These are phyloP conservation scores for Morpho achilles DNA, from an alignment of 2,888 invertebrate species.

Conservation along the genomic window DNA sequence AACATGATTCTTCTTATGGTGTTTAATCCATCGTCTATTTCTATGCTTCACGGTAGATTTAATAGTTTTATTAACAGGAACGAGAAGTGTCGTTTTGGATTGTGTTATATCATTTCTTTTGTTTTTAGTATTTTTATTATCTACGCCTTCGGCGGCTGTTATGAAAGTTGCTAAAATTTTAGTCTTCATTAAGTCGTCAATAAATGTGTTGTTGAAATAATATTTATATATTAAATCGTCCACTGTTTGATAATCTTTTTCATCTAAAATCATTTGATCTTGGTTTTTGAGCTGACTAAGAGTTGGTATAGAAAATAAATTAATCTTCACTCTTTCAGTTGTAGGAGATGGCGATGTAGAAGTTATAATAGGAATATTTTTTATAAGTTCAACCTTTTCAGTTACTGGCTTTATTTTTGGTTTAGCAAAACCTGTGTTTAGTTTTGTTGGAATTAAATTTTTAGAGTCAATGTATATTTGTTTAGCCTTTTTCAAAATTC, in stretches of 20 bases:
- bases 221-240: conserved; percentile 70
- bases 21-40: conserved; percentile 54
- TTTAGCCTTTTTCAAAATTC: conserved; percentile 61
- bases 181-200: conserved; percentile 59
- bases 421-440: conserved; percentile 22
- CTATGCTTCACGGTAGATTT: conserved; percentile 29
- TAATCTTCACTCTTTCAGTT: conserved; percentile 58
- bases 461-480: conserved; percentile 45
- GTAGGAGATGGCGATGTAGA: conserved; percentile 29
- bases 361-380: conserved; percentile 1
- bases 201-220: conserved; percentile 69
- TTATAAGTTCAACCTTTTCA: conserved; percentile 16
- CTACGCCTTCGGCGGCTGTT: conserved; percentile 20
- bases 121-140: conserved; percentile 37
- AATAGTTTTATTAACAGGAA: conserved; percentile 41
- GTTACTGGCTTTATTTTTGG: conserved; percentile 14
- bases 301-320: conserved; percentile 54
- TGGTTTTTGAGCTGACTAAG: conserved; percentile 43
- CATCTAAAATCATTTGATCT: conserved; percentile 57
- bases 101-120: conserved; percentile 43
- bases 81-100: conserved; percentile 44
- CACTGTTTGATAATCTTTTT: conserved; percentile 58
- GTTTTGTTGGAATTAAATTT: conserved; percentile 20
- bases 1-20: conserved; percentile 4
- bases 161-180: conserved; percentile 48